phyloP scores from a whole-genome alignment of 2,113 vertebrate species.

The Cinclus mexicanus region DNA sequence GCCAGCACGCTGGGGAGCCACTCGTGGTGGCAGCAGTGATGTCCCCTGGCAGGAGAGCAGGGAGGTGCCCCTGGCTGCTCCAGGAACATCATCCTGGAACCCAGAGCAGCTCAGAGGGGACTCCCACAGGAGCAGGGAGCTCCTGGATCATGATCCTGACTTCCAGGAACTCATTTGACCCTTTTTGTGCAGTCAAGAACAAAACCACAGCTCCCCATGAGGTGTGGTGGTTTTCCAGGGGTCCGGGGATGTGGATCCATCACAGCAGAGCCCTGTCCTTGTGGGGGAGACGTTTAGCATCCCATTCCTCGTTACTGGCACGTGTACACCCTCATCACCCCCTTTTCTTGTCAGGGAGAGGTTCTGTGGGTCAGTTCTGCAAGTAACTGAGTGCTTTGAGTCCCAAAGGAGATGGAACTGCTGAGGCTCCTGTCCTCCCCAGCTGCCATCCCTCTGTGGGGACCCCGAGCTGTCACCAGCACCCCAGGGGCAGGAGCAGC shows the following conservation, averaged over 20 bases:
- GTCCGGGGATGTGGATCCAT: neutral
- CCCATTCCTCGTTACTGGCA: neutral
- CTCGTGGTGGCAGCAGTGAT: neutral
- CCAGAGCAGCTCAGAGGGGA: neutral
- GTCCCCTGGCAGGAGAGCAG: neutral
- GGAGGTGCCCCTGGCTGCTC: accelerated
- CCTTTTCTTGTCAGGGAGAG: neutral
- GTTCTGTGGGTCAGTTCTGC: neutral
- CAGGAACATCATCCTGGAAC: accelerated
- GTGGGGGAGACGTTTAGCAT: neutral
- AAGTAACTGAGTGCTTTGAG: neutral
- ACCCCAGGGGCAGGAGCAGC: neutral
- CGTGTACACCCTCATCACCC: accelerated
- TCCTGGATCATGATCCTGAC: neutral
- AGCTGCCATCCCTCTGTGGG: neutral
- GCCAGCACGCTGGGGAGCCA: neutral
- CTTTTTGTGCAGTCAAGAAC: neutral
- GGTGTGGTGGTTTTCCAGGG: neutral
- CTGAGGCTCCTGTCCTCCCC: neutral
- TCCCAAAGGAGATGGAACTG: neutral
- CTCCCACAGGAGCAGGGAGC: accelerated
- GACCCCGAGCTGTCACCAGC: neutral
- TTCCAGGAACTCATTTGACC: neutral
- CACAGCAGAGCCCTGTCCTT: neutral
- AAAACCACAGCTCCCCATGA: neutral